Percentiles rank a stretch among this genome's conserved stretches.
phyloP scores from a whole-genome alignment of 2,113 vertebrate species.

The Phylloscopus trochiloides region DNA sequence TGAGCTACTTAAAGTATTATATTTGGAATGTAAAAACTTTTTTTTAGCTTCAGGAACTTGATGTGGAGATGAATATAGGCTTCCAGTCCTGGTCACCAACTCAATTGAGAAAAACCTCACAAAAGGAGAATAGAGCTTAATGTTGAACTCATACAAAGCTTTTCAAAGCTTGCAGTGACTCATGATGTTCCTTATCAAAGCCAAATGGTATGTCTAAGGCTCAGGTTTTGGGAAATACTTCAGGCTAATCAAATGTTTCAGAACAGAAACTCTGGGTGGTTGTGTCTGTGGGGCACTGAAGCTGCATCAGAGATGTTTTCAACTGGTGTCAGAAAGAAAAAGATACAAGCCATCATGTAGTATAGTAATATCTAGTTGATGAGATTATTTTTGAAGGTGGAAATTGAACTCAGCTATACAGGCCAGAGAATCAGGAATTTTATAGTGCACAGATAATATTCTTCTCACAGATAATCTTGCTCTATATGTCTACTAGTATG shows the following conservation, averaged over 20 bases:
- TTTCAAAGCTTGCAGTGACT: background rate
- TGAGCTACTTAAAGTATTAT: background rate
- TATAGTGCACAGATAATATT: background rate
- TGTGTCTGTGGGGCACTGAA: background rate
- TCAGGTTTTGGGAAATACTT: background rate
- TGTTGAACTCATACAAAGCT: background rate
- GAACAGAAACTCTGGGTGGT: background rate
- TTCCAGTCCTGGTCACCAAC: background rate
- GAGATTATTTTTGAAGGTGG: background rate
- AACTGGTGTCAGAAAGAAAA: background rate
- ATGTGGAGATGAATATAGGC: background rate
- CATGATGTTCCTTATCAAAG: background rate
- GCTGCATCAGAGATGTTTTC: background rate
- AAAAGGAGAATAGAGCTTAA: background rate
- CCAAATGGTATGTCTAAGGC: background rate
- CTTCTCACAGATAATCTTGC: background rate
- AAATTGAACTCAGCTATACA: background rate
- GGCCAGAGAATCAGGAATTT: background rate
- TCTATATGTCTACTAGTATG: background rate
- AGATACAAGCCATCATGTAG: background rate
- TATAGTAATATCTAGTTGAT: background rate
- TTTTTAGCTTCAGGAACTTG: accelerated
- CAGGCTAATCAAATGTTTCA: background rate
- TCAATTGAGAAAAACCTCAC: background rate
- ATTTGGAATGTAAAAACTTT: background rate